Percentiles rank a stretch among this genome's conserved stretches.
Evolutionary conservation across 2,113 vertebrate species (phyloP).

Genomic region (Athene cunicularia): DNA sequence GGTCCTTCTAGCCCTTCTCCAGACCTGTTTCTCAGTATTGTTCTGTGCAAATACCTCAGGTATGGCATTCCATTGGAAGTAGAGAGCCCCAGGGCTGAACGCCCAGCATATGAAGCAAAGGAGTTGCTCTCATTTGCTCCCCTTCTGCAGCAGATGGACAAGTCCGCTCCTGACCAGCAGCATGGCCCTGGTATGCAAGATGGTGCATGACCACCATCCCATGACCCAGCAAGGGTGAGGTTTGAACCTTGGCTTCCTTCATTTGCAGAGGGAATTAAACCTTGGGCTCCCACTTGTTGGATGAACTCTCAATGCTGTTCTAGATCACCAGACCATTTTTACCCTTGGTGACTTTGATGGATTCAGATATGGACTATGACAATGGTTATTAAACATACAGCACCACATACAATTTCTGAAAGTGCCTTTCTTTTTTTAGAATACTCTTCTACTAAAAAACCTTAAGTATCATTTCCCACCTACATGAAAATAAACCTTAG

Average conservation of each 20-base stretch:
- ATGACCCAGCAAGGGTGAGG: neutral
- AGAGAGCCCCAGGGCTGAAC: neutral
- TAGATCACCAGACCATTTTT: neutral
- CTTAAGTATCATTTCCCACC: neutral
- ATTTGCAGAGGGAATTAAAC: neutral
- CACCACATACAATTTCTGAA: neutral
- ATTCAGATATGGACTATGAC: neutral
- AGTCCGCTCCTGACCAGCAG: neutral
- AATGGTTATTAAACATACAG: neutral
- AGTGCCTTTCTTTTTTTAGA: neutral
- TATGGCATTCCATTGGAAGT: neutral
- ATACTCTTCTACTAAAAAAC: neutral
- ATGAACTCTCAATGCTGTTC: neutral
- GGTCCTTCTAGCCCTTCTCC: neutral
- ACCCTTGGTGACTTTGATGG: neutral
- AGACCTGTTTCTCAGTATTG: neutral
- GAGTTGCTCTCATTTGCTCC: neutral
- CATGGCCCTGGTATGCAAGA: neutral
- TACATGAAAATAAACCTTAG: neutral
- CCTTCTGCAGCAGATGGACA: neutral
- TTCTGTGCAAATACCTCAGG: neutral
- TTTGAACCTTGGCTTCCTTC: neutral
- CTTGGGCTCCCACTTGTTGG: neutral
- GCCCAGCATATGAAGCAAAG: accelerated
- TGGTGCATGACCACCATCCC: neutral